Percentiles rank a stretch among this genome's conserved stretches.
phyloP scores from a whole-genome alignment of 2,797 vertebrate genomes.

The Babyrousa celebensis region DNA sequence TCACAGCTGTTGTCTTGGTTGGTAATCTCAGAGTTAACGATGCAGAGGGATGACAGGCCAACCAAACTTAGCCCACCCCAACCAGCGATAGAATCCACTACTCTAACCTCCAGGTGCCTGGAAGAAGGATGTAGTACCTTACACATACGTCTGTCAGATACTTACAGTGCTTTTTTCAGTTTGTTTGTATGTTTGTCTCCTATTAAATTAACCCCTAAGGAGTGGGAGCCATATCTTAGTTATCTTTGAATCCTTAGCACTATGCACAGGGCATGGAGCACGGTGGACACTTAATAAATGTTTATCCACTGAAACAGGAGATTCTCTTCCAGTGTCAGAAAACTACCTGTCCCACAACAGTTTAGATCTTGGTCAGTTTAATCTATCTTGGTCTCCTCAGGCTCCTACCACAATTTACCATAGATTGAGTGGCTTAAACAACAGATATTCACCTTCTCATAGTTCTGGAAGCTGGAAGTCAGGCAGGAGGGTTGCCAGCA shows the following conservation, averaged over 20 bases:
- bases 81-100: background rate
- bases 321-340: conserved; percentile 6
- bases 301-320: background rate
- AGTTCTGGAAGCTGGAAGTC: background rate
- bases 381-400: background rate
- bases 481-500: background rate
- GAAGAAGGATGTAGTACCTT: background rate
- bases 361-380: background rate
- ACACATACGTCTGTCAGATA: background rate
- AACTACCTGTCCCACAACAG: background rate
- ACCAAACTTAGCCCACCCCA: background rate
- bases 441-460: background rate
- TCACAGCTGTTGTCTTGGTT: background rate
- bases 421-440: background rate
- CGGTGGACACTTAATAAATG: background rate
- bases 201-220: background rate
- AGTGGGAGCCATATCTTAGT: background rate
- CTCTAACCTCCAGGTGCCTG: background rate
- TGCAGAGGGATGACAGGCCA: background rate
- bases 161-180: background rate
- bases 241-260: conserved; percentile 13
- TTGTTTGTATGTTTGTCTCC: conserved; percentile 16
- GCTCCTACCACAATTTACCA: background rate
- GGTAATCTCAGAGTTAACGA: background rate
- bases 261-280: conserved; percentile 11